Base-by-base conservation (phyloP, 2,797 vertebrate genomes). In the Premnoplex brunnescens region DNA sequence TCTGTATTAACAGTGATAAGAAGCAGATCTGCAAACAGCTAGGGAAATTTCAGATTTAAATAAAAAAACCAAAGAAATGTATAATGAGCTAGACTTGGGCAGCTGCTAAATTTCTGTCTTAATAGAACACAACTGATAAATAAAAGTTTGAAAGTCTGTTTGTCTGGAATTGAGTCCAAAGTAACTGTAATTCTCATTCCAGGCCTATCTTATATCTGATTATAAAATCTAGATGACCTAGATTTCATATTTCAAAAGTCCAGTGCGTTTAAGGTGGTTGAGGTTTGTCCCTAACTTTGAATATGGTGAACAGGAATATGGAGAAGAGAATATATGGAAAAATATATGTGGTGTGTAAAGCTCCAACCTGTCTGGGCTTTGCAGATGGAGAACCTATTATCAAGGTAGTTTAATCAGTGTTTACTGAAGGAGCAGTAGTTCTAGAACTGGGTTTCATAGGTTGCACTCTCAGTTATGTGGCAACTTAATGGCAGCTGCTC, bases 371-470 rank as follows among this genome's bases (percentile, higher is more conserved):
- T 72, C 36, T 87, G 37, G 63, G 13, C n/a, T 78, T 85, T 87
- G 73, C 24, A 89, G n/a, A 30, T n/a, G 39, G 34, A 75, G 26
- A 60, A 59, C 36, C 32, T 75, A 2, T 82, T 81, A 88, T 72
- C 76, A 78, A 63, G 28, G 11, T 84, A 10, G 24, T 78, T 80
- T 87, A 69, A 84, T 94, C 73, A 32, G n/a, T 94, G 49, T 96
- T 94, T 96, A 36, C 79, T 89, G 60, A 85, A 96, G 93, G 87
- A 96, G 58, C 64, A 73, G 51, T 80, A 43, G 24, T 76, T 88
- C 30, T 82, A 84, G 58, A 89, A 36, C 32, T 75, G 63, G 23
- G 6, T 91, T 94, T 88, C 58, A 75, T 44, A 63, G 43, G 26
- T 62, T 85, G 24, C 12, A 9, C 39, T 68, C 48, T 83, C 18